Evolutionary conservation across 2,888 invertebrate genomes (phyloP), one percentile per base, ranked within the genome.

Genomic region (Pseudococcus jackbeardsleyi): DNA sequence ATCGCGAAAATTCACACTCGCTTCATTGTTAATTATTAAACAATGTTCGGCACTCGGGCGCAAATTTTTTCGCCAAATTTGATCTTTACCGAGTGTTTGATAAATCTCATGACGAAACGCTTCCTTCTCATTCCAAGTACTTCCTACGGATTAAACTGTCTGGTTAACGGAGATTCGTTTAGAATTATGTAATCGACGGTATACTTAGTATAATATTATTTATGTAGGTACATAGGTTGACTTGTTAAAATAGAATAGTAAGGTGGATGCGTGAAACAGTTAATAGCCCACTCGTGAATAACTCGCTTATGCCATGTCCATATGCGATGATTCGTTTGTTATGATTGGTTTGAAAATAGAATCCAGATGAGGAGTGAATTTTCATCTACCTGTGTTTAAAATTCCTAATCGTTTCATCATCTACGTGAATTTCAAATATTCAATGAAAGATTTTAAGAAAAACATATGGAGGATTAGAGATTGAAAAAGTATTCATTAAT

Each of bases 61-160:
- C 79, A 33, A 82, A 82, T 82, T 82, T 82, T 82, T 82, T 82
- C 79, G 79, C 46, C 79, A 82, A 82, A 82, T 46, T 82, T 82
- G 79, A 82, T 82, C 19, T 82, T 82, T 19, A 46, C 33, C 42
- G 0, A 72, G 17, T 17, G 33, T 72, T 72, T 72, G 33, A 72
- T 72, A 33, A 72, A 6, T 72, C 72, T 72, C 72, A 72, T 72
- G 33, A 17, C 33, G 26, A 72, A 33, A 72, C 33, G 39, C 17
- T 72, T 72, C 72, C 72, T 72, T 72, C 33, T 72, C 12, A 33
- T 72, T 72, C 19, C 4, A 17, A 72, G 33, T 72, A 72, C 72
- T 72, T 72, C 72, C 72, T 72, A 72, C 33, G 33, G 12, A 7
- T 17, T 17, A 72, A 5, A 33, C 17, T 72, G 33, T 72, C 17